These are phyloP conservation scores for Octomys mimax DNA, from an alignment of 2,797 vertebrate genomes.

Conservation along the genomic window DNA sequence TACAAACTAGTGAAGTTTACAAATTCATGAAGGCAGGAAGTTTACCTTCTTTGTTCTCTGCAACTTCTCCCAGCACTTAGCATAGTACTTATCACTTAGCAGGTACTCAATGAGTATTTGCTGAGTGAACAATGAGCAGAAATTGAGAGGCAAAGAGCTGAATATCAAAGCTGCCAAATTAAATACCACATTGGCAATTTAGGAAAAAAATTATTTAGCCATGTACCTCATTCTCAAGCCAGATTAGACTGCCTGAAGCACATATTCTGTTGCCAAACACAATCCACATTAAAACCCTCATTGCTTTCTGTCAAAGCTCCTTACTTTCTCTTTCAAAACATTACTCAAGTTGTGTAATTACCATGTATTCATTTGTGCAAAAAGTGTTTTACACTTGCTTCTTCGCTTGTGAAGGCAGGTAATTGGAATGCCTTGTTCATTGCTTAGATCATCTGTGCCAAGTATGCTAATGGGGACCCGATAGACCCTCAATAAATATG, in stretches of 20 bases:
- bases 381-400: slow-evolving; percentile 21
- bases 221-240: not conserved
- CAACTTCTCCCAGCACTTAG: not conserved
- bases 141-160: not conserved
- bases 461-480: not conserved
- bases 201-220: not conserved
- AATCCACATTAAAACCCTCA: slow-evolving; percentile 5
- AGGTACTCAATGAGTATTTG: not conserved
- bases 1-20: too few species aligned
- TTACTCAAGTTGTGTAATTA: not conserved
- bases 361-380: not conserved
- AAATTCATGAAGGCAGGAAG: not conserved
- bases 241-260: not conserved
- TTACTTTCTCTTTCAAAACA: slow-evolving; percentile 25
- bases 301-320: not conserved
- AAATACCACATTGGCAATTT: slow-evolving; percentile 26
- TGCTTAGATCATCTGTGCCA: slow-evolving; percentile 12
- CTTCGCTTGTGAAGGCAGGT: not conserved
- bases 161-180: slow-evolving; percentile 9
- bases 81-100: not conserved
- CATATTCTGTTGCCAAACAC: not conserved
- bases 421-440: not conserved
- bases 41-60: not conserved
- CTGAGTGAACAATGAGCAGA: slow-evolving; percentile 47
- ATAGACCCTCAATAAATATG: not conserved